Evolutionary conservation across 2,888 invertebrate genomes (phyloP).

Genomic region (Hetaerina titia): DNA sequence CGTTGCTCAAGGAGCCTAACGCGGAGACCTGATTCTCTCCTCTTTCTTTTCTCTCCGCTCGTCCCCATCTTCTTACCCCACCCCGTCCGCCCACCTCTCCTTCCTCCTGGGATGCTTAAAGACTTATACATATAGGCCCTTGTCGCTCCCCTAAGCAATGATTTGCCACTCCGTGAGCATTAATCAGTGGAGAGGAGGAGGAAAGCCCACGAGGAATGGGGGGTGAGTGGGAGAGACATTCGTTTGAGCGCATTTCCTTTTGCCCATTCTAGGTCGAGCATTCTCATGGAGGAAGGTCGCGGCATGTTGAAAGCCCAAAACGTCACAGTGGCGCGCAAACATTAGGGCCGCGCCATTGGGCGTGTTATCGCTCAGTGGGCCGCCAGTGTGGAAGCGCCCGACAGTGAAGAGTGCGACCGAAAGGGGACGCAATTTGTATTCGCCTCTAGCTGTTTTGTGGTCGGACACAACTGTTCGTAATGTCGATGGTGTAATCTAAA

Average conservation of each 20-base stretch:
- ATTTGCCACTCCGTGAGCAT: neutral
- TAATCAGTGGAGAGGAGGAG: slow-evolving; percentile 13
- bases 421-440: neutral
- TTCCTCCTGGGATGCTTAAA: neutral
- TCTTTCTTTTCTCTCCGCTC: neutral
- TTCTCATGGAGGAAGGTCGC: neutral
- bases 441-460: neutral
- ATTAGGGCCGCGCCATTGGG: neutral
- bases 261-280: neutral
- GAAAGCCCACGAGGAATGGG: neutral
- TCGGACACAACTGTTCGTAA: neutral
- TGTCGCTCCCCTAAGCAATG: slow-evolving; percentile 4
- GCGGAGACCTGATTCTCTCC: neutral
- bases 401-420: too few relatives aligned
- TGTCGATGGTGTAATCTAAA: neutral
- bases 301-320: too few relatives aligned
- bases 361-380: neutral
- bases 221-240: neutral
- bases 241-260: slow-evolving; percentile 12
- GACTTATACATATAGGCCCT: neutral
- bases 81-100: neutral
- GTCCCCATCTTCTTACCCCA: neutral
- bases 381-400: too few relatives aligned
- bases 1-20: neutral
- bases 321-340: neutral